Conservation (phyloP, 2,797 vertebrate species). For the Sebastes aleutianus region DNA sequence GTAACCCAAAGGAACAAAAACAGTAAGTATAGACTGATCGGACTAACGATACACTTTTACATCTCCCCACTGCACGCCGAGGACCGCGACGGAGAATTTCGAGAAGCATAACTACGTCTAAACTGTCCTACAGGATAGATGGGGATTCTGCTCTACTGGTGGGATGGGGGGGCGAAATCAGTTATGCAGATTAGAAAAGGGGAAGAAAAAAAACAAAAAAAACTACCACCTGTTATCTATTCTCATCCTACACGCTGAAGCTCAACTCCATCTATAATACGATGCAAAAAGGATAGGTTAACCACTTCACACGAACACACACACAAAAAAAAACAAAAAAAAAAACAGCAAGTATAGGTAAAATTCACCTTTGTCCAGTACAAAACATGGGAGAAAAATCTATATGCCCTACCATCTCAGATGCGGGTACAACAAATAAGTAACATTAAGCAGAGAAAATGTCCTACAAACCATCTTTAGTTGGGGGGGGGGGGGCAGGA, state of each 20-base stretch:
- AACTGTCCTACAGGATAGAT: constrained; percentile 33
- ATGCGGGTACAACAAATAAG: constrained; percentile 72
- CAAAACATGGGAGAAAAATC: constrained; percentile 73
- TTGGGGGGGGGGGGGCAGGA: neutral
- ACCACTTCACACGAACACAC: constrained; percentile 67
- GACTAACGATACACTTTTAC: constrained; percentile 50
- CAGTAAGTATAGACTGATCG: constrained; percentile 26
- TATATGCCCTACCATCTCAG: constrained; percentile 77
- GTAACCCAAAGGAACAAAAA: constrained; percentile 58
- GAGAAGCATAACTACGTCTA: constrained; percentile 31
- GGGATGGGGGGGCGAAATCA: neutral
- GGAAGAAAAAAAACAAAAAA: neutral
- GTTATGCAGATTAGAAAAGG: constrained; percentile 32
- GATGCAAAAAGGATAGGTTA: constrained; percentile 63
- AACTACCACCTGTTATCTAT: constrained; percentile 63
- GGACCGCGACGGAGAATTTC: constrained; percentile 43
- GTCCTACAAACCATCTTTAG: constrained; percentile 66
- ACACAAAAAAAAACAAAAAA: neutral
- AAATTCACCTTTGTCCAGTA: constrained; percentile 88
- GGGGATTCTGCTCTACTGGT: constrained; percentile 41
- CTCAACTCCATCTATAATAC: constrained; percentile 66
- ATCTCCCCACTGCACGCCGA: constrained; percentile 51
- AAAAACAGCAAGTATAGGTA: constrained; percentile 76
- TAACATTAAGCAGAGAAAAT: constrained; percentile 71
- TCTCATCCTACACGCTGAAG: constrained; percentile 71